These are phyloP conservation scores for Plebejus melissa DNA, from an alignment of 2,888 invertebrate species.

Conservation along the genomic window DNA sequence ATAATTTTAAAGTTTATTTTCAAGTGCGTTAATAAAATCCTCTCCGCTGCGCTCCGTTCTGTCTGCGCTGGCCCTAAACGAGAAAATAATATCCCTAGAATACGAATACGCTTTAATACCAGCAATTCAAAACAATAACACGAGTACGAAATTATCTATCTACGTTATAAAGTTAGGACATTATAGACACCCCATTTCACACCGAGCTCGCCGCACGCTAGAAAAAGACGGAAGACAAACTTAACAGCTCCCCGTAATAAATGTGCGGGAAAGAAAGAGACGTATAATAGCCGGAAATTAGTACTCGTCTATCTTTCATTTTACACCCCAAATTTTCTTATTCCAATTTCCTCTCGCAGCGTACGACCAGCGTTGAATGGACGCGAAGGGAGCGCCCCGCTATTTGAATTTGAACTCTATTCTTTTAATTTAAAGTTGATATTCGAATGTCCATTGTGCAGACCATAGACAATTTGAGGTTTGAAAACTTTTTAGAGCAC, in stretches of 20 bases:
- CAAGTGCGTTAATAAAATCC: too few relatives aligned
- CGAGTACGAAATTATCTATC: conserved; percentile 15
- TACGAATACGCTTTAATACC: background rate
- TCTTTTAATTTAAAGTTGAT: conserved; percentile 41
- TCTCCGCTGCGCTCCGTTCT: too few relatives aligned
- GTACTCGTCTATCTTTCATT: conserved; percentile 87
- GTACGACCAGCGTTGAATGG: conserved; percentile 55
- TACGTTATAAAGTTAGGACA: conserved; percentile 34
- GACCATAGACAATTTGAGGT: conserved; percentile 55
- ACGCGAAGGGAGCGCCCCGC: conserved; percentile 45
- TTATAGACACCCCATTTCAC: conserved; percentile 36
- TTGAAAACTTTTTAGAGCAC: conserved; percentile 68
- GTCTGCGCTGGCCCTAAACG: background rate
- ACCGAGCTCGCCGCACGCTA: conserved; percentile 50
- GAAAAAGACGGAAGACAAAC: conserved; percentile 67
- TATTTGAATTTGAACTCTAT: conserved; percentile 41
- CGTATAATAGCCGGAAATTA: conserved; percentile 83
- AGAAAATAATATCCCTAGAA: background rate
- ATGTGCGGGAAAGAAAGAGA: conserved; percentile 77
- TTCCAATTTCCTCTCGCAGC: conserved; percentile 83
- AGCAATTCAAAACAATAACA: conserved; percentile 24
- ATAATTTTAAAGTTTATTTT: too few relatives aligned
- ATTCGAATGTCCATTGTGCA: conserved; percentile 36
- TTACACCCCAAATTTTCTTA: conserved; percentile 88
- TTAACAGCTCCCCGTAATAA: conserved; percentile 65